Evolutionary conservation across 1,140 invertebrate species (phyloP).

Genomic region (Rhagoletis zephyria): DNA sequence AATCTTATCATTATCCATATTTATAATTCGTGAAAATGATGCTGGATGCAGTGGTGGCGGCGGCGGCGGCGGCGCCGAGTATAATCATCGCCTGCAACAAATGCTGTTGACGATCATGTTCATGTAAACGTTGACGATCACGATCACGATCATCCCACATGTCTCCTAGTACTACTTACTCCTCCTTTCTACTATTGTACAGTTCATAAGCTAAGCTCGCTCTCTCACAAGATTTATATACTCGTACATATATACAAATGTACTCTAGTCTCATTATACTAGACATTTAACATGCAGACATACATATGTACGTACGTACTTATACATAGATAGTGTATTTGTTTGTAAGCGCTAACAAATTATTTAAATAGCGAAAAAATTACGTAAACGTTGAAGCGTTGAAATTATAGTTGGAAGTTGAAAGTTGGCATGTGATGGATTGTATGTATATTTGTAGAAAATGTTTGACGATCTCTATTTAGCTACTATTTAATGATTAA

Average conservation of each 20-base stretch:
- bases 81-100: background rate
- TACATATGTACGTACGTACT: background rate
- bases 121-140: background rate
- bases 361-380: background rate
- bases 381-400: conserved; percentile 12
- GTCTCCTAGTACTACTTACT: background rate
- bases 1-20: conserved; percentile 71
- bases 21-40: conserved; percentile 67
- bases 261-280: background rate
- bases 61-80: background rate
- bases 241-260: background rate
- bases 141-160: background rate
- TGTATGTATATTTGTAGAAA: conserved; percentile 43
- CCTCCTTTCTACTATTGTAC: conserved; percentile 15
- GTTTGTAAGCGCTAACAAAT: conserved; percentile 9
- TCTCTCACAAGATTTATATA: conserved; percentile 21
- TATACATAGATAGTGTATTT: background rate
- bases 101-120: conserved; percentile 42
- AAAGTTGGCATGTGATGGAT: background rate
- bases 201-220: conserved; percentile 15
- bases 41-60: background rate
- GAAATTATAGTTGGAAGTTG: conserved; percentile 24
- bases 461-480: conserved; percentile 40
- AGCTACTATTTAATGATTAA: conserved; percentile 32
- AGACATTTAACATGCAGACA: background rate